phyloP scores from a whole-genome alignment of 2,113 vertebrate genomes.

The Larimichthys polyactis region DNA sequence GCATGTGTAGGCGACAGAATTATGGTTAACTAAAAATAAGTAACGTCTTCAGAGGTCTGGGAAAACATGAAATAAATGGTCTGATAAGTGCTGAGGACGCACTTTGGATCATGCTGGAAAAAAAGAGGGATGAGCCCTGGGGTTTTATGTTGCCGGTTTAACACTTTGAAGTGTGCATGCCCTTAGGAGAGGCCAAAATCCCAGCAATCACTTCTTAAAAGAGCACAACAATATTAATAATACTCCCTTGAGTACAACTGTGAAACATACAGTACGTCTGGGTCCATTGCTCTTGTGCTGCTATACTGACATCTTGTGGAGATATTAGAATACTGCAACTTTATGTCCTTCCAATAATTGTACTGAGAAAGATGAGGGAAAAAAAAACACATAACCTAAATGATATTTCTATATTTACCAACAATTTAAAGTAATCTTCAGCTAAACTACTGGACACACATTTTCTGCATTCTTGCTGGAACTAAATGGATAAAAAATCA shows the following conservation, averaged over 20 bases:
- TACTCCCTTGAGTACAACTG: conserved; percentile 18
- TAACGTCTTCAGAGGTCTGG: background rate
- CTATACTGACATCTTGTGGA: conserved; percentile 73
- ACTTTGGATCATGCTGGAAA: conserved; percentile 1
- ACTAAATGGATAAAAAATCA: background rate
- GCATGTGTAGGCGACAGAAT: background rate
- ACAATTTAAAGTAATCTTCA: background rate
- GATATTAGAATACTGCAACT: conserved; percentile 22
- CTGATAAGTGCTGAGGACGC: background rate
- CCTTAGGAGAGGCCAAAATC: conserved; percentile 23
- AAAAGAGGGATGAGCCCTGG: background rate
- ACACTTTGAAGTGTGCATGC: conserved; percentile 41
- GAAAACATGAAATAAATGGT: conserved; percentile 17
- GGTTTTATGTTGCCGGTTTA: conserved; percentile 21
- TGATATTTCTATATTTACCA: background rate
- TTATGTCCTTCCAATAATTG: background rate
- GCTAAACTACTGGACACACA: background rate
- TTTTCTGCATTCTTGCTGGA: background rate
- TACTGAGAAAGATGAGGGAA: background rate
- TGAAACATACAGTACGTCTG: background rate
- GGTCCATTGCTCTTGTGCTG: conserved; percentile 5
- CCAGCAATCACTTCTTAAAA: conserved; percentile 32
- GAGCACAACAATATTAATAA: conserved; percentile 40
- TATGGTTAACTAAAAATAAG: conserved; percentile 11
- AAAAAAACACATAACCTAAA: background rate